Percentiles rank a stretch among this genome's conserved stretches.
phyloP scores from a whole-genome alignment of 2,113 vertebrate species.

The Thymallus thymallus region DNA sequence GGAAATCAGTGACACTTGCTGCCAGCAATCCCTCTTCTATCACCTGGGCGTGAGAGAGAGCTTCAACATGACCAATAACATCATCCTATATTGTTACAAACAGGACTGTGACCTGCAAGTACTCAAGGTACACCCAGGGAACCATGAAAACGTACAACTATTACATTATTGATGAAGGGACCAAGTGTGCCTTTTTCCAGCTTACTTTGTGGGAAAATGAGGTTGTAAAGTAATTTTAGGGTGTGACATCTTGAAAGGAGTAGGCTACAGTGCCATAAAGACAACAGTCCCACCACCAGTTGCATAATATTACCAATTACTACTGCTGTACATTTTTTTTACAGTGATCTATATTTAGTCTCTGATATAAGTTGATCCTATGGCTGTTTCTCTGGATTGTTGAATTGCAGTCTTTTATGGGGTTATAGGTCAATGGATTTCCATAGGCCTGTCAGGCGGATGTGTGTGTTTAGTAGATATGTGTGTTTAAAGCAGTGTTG shows the following conservation, averaged over 20 bases:
- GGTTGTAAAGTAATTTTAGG: neutral
- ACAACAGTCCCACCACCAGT: neutral
- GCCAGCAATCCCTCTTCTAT: constrained; percentile 88
- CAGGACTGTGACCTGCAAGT: constrained; percentile 78
- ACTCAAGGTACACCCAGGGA: constrained; percentile 72
- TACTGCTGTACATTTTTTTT: neutral
- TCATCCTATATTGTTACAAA: constrained; percentile 82
- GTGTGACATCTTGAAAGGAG: neutral
- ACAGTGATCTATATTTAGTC: neutral
- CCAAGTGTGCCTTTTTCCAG: neutral
- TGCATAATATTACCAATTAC: neutral
- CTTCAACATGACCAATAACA: constrained; percentile 90
- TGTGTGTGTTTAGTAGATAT: neutral
- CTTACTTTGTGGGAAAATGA: neutral
- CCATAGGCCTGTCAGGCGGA: neutral
- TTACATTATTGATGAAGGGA: neutral
- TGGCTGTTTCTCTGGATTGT: neutral
- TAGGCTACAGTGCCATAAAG: neutral
- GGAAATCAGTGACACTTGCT: constrained; percentile 82
- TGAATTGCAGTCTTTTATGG: neutral
- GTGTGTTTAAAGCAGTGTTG: neutral
- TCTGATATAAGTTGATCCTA: neutral
- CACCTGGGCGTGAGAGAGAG: constrained; percentile 88
- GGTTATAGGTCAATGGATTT: constrained; percentile 1
- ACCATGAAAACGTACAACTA: neutral